phyloP scores from a whole-genome alignment of 2,888 invertebrate species.

The Trichopoda pennipes region DNA sequence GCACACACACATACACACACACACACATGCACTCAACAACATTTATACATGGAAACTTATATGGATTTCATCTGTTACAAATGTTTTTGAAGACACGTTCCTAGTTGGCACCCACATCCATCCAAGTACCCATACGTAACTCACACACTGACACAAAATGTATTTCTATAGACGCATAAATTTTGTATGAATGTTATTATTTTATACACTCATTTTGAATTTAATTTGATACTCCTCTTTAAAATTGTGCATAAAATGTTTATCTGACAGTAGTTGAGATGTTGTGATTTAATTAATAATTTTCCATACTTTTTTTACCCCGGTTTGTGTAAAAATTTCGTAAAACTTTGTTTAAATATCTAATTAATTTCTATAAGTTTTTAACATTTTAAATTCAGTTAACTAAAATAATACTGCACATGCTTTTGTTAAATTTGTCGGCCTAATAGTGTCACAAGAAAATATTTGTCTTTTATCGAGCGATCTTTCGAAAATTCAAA shows the following conservation, averaged over 20 bases:
- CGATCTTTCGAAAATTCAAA: too few relatives aligned
- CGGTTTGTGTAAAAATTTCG: too few relatives aligned
- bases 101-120: background rate
- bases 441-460: too few relatives aligned
- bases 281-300: conserved; percentile 39
- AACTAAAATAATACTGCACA: too few relatives aligned
- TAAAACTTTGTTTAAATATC: too few relatives aligned
- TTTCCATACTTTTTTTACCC: background rate
- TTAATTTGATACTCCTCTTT: background rate
- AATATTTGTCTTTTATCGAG: too few relatives aligned
- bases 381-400: too few relatives aligned
- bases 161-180: background rate
- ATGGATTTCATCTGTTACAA: conserved; percentile 40
- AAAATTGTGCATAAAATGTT: conserved; percentile 23
- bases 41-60: conserved; percentile 11
- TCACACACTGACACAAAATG: background rate
- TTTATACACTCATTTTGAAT: conserved; percentile 1
- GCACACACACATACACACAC: background rate
- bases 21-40: background rate
- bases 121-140: background rate
- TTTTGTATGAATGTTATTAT: background rate
- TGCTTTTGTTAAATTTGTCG: too few relatives aligned
- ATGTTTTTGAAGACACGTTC: conserved; percentile 43
- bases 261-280: conserved; percentile 35
- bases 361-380: too few relatives aligned